Base-by-base conservation (phyloP, 2,888 invertebrate genomes). In the Caenorhabditis sp. region DNA sequence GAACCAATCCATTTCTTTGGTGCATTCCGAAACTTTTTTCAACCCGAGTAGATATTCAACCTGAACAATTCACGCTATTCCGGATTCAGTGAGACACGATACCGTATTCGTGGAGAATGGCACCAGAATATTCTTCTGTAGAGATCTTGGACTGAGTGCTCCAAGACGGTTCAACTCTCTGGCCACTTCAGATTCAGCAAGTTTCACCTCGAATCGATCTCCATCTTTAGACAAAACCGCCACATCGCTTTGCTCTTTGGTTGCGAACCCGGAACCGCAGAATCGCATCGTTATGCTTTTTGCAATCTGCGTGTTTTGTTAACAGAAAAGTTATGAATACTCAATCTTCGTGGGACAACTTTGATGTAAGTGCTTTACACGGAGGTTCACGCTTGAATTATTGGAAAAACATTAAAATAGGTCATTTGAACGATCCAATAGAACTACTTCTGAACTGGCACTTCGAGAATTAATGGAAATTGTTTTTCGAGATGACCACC, bases 91-190 rank as follows among this genome's bases (percentile, higher is more conserved):
- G 12, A 10, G 1, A 16, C 19, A 59, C 61, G 22, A 14, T 38
- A 82, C 73, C 22, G 82, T 79, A 35, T 35, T 31, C 0, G 68
- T 31, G 0, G 51, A 61, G 56, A 82, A 82, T 12, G 82, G 82
- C 10, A 82, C 69, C 24, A 82, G 2, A 22, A 82, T 49, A 49
- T 82, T 74, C 16, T 28, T 64, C n/a, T 61, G 35, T 16, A 74
- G 14, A 7, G 74, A 54, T 51, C 82, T 28, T 19, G 73, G 73
- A 69, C 79, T 79, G 16, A 72, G 6, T 14, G 68, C 56, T 44
- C 82, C 82, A 7, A 82, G 44, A 22, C 44, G 58, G 26, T 74
- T 68, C 4, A 82, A 51, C 41, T 82, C 82, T n/a, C 72, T 56
- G 7, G 51, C 59, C 4, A 76, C 49, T 28, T 56, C 70, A 24